Conservation (phyloP, 2,888 invertebrate species). For the Dasypolia templi region DNA sequence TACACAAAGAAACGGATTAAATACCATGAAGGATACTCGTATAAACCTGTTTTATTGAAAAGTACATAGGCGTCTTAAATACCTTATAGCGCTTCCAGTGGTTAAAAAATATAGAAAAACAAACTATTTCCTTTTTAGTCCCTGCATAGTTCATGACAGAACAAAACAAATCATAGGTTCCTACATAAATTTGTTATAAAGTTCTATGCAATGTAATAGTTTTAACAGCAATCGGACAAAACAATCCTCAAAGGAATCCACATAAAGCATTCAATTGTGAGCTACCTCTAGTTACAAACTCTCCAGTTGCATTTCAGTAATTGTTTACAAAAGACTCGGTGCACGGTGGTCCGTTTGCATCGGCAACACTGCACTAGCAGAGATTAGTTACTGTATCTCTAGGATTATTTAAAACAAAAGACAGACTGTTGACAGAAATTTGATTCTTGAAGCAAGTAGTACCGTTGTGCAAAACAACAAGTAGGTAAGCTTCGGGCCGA, state of each 20-base stretch:
- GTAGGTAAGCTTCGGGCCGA: conserved; percentile 39
- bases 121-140: not conserved
- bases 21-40: not conserved
- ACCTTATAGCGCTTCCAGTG: not conserved
- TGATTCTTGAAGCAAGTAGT: conserved; percentile 61
- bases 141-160: not conserved
- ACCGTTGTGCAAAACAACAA: conserved; percentile 49
- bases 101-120: not conserved
- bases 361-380: conserved; percentile 51
- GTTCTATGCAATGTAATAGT: not conserved
- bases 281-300: conserved; percentile 20
- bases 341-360: conserved; percentile 56
- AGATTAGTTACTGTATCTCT: conserved; percentile 70
- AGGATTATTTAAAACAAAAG: conserved; percentile 63
- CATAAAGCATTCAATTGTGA: conserved; percentile 13
- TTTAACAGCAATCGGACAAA: not conserved
- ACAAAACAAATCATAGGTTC: not conserved
- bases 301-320: conserved; percentile 43
- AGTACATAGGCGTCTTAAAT: not conserved
- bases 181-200: not conserved
- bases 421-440: conserved; percentile 63
- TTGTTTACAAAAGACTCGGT: conserved; percentile 60
- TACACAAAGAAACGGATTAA: conserved; percentile 21
- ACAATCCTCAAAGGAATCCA: not conserved
- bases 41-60: conserved; percentile 2